phyloP scores from a whole-genome alignment of 1,140 invertebrate genomes.

The Agrilus planipennis region DNA sequence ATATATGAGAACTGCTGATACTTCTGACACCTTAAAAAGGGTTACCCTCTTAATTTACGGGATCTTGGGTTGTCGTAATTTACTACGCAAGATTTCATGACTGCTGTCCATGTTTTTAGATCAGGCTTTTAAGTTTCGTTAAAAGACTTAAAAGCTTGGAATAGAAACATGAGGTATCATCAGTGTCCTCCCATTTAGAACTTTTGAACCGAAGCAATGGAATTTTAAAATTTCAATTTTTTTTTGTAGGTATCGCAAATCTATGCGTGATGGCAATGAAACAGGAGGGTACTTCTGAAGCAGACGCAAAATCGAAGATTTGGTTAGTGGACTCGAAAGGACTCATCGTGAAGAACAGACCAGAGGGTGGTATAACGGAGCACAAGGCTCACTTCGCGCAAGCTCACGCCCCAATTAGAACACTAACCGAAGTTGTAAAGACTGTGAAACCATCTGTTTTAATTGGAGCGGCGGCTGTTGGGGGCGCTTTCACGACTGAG shows the following conservation, averaged over 20 bases:
- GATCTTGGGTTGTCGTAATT: too few relatives aligned
- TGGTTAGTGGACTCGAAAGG: constrained; percentile 64
- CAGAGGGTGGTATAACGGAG: constrained; percentile 57
- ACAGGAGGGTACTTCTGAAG: constrained; percentile 58
- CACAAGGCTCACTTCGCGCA: constrained; percentile 72
- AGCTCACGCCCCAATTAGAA: constrained; percentile 51
- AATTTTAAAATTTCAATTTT: constrained; percentile 53
- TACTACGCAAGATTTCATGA: too few relatives aligned
- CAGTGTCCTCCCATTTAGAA: too few relatives aligned
- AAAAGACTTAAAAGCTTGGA: too few relatives aligned
- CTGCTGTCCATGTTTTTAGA: too few relatives aligned
- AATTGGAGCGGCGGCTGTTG: constrained; percentile 72
- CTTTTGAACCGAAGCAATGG: too few relatives aligned
- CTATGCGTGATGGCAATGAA: constrained; percentile 81
- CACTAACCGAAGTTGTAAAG: constrained; percentile 65
- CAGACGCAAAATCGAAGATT: constrained; percentile 60
- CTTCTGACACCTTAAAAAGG: too few relatives aligned
- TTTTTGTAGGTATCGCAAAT: constrained; percentile 79
- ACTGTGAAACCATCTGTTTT: constrained; percentile 70
- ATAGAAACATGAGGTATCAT: too few relatives aligned
- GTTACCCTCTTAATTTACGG: too few relatives aligned
- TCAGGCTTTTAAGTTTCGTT: not conserved
- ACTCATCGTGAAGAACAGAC: constrained; percentile 64
- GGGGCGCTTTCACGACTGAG: constrained; percentile 72
- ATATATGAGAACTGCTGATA: too few relatives aligned